These are phyloP conservation scores for Thinocorus orbignyianus DNA, from an alignment of 2,113 vertebrate genomes.

Conservation along the genomic window DNA sequence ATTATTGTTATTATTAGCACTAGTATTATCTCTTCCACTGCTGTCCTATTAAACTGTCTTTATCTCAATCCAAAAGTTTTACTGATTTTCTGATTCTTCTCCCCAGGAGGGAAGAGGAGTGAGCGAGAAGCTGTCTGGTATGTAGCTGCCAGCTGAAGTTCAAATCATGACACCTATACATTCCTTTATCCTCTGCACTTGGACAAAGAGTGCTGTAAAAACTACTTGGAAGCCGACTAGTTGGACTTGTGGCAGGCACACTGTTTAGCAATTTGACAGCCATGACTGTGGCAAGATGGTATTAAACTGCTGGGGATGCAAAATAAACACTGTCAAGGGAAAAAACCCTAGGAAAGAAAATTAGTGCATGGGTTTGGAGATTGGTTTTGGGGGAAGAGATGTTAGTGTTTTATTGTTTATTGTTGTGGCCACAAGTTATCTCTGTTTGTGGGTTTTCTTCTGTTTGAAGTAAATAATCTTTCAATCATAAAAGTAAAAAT, in stretches of 20 bases:
- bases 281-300: neutral
- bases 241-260: neutral
- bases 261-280: neutral
- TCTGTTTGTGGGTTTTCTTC: neutral
- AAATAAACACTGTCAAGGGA: neutral
- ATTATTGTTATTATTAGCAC: neutral
- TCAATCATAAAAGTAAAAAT: neutral
- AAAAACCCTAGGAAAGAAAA: neutral
- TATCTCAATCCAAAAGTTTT: neutral
- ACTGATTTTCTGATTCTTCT: neutral
- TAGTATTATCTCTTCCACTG: neutral
- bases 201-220: neutral
- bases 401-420: neutral
- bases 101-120: neutral
- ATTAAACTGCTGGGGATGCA: neutral
- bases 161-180: neutral
- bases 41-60: neutral
- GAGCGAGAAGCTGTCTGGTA: neutral
- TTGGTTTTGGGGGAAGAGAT: neutral
- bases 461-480: neutral
- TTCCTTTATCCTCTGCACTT: neutral
- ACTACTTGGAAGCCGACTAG: neutral
- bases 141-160: neutral
- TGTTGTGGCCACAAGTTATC: neutral
- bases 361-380: neutral